phyloP scores from a whole-genome alignment of 1,140 invertebrate species.

The Lucilia sericata region DNA sequence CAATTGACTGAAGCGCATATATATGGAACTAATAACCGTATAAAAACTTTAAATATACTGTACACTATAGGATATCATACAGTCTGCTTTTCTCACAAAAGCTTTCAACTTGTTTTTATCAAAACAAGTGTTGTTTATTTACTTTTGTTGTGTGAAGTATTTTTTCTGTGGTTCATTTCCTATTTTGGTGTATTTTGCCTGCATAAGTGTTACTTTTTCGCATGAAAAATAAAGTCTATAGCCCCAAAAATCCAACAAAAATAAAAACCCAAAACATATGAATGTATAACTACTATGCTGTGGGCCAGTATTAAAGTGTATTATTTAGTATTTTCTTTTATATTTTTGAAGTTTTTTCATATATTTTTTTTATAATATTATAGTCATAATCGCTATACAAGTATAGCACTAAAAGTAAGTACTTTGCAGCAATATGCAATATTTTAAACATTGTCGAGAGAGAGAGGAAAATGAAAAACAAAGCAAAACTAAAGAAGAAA shows the following conservation, averaged over 20 bases:
- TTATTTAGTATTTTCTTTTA: not conserved
- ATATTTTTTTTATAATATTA: not conserved
- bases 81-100: too few species aligned
- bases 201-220: not conserved
- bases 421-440: not conserved
- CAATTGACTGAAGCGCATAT: too few species aligned
- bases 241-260: not conserved
- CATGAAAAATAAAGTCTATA: not conserved
- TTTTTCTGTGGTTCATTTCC: not conserved
- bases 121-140: too few species aligned
- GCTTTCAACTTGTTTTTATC: too few species aligned
- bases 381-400: not conserved
- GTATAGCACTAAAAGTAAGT: not conserved
- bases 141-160: too few species aligned
- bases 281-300: not conserved
- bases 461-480: not conserved
- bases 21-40: too few species aligned
- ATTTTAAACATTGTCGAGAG: not conserved
- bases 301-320: not conserved
- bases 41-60: too few species aligned
- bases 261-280: not conserved
- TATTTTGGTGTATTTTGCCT: not conserved
- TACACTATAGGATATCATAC: too few species aligned
- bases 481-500: not conserved
- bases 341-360: not conserved